Percentiles rank a stretch among this genome's conserved stretches.
Conservation (phyloP, 92 coral and sea anemone genomes). For the Bergia puertoricense region DNA sequence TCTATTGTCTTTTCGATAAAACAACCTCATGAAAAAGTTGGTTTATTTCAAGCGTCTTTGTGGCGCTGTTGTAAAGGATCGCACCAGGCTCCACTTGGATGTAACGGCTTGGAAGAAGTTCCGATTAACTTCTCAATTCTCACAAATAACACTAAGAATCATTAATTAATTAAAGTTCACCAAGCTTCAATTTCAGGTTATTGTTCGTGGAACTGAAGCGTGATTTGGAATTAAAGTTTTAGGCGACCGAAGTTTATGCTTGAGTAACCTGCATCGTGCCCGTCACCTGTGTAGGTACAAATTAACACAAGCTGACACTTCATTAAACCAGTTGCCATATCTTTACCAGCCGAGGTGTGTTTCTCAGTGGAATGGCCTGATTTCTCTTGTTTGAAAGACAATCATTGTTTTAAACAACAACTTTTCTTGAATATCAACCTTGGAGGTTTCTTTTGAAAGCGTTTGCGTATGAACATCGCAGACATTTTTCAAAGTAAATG, state of each 20-base stretch:
- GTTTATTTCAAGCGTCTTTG: too few relatives aligned
- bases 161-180: too few relatives aligned
- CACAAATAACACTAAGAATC: background rate
- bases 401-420: background rate
- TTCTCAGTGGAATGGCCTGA: too few relatives aligned
- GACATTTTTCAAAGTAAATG: too few relatives aligned
- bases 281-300: background rate
- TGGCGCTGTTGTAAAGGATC: too few relatives aligned
- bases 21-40: too few relatives aligned
- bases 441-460: background rate
- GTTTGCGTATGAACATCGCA: background rate
- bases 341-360: too few relatives aligned
- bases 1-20: too few relatives aligned
- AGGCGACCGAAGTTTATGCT: background rate
- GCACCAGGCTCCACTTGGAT: too few relatives aligned
- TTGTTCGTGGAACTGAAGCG: background rate
- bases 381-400: background rate
- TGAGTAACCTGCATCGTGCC: background rate
- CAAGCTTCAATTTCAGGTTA: background rate
- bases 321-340: background rate
- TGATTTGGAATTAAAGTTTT: background rate
- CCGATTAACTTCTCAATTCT: too few relatives aligned
- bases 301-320: background rate
- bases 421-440: too few relatives aligned
- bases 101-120: too few relatives aligned